Evolutionary conservation across 2,797 vertebrate genomes (phyloP), one percentile per base, ranked within the genome.

Genomic region (Garrulus glandarius): DNA sequence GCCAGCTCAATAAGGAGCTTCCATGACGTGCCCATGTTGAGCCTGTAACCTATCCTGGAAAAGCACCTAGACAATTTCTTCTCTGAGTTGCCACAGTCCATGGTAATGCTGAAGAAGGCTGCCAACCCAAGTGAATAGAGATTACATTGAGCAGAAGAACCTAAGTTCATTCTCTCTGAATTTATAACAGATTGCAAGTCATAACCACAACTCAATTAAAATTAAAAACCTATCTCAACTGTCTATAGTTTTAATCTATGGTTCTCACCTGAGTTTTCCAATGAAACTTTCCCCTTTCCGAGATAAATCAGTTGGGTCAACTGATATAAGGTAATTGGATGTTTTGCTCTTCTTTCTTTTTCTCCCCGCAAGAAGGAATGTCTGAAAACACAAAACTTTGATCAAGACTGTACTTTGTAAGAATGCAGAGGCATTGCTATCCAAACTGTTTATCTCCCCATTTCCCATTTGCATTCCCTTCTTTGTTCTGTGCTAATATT

Each of bases 281-380:
- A 99, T 97, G 92, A 99, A 99, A 95, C 99, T 99, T 96, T 99
- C 99, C 22, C 98, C 99, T 96, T 99, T 99, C 9, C 99, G 98
- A 7, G 99, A 99, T 89, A 99, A 97, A 95, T 99, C 99, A 14
- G 99, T 99, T 83, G 99, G 98, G 49, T 99, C 99, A 53, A 99
- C 97, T 41, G 99, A 99, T 78, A 99, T 99, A 82, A 99, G 98
- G 92, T 99, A 99, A 98, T 99, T 99, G 72, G 99, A 99, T 2
- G 99, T 99, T 98, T 99, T 99, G 95, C 99, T 99, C 98, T 99
- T 99, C 98, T 99, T 99, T 89, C 99, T 98, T 97, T 99, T 99
- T 92, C 99, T 98, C 23, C 99, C 99, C 7, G 99, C 99, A 95
- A 99, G 98, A 95, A 99, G 97, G 96, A 99, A 99, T 21, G 98